Evolutionary conservation across 2,113 vertebrate species (phyloP), one percentile per base, ranked within the genome.

Genomic region (Ceratotherium simum): DNA sequence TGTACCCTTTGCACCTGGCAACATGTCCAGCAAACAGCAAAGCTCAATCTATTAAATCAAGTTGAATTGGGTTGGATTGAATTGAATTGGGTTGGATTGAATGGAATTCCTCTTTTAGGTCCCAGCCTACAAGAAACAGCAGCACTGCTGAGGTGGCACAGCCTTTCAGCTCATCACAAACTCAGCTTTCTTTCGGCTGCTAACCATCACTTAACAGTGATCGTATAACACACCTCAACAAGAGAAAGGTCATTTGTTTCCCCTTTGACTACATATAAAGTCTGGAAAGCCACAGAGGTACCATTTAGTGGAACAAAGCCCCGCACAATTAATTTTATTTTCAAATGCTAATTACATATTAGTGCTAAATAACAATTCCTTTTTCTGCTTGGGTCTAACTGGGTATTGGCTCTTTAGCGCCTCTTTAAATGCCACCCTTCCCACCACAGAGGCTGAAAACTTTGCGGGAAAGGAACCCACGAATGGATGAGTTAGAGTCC

Each of bases 341-440:
- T 89, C 90, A 96, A 56, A 54, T 92, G 67, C 86, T 97, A 89
- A 97, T 97, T 97, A 93, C 48, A 78, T 93, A 96, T 92, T 86
- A 94, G 96, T 70, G 39, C 65, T 94, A 91, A 97, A 93, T 83
- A 96, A 85, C 69, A 70, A 86, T 80, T 79, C 58, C 69, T 31
- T 73, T 87, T 91, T 69, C 64, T 91, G 56, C 73, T 46, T 70
- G n/a, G 72, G n/a, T 62, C 91, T 72, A 72, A 39, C 60, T 80
- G 58, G 29, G 62, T 54, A n/a, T 67, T 69, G 13, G 64, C n/a
- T 86, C 33, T 42, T 96, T 36, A 88, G 70, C 46, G 58, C 51
- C 17, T 75, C 58, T 27, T 0, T 78, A 58, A 89, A 39, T 36
- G 46, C 69, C 12, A 69, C 62, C 23, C 78, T 96, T 73, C 42